Conservation (phyloP, 2,888 invertebrate genomes). For the Strigamia crassipes region DNA sequence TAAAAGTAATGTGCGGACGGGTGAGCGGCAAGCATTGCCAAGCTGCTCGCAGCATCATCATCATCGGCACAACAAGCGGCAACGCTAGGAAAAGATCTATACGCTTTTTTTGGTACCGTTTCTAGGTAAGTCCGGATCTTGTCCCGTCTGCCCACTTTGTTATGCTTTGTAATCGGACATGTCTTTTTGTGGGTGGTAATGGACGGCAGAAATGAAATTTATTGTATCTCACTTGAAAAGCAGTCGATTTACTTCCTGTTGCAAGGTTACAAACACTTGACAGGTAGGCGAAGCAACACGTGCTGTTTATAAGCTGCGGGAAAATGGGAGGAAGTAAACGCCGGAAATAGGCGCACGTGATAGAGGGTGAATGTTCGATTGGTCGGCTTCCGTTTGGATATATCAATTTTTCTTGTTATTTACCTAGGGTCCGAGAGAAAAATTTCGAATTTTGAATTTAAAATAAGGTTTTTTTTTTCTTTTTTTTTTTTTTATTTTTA, state of each 20-base stretch:
- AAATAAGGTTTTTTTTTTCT: background rate
- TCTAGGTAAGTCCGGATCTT: background rate
- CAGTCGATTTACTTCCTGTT: constrained; percentile 16
- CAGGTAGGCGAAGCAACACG: constrained; percentile 20
- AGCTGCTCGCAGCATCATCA: background rate
- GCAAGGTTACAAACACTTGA: constrained; percentile 21
- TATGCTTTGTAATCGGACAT: background rate
- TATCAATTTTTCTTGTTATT: constrained; percentile 7
- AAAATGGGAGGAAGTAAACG: constrained; percentile 25
- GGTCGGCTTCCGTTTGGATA: background rate
- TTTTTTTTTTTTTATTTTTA: background rate
- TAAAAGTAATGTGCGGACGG: constrained; percentile 25
- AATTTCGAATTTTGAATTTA: background rate
- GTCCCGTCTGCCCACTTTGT: background rate
- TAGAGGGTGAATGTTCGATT: constrained; percentile 34
- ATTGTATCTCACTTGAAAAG: background rate
- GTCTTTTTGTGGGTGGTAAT: background rate
- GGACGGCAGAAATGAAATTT: background rate
- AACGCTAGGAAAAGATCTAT: background rate
- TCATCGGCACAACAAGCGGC: background rate
- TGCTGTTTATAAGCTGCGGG: constrained; percentile 17
- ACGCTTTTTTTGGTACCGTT: background rate
- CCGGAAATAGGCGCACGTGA: constrained; percentile 1
- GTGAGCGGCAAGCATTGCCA: background rate
- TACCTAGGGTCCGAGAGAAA: background rate